Percentiles rank a stretch among this genome's conserved stretches.
phyloP scores from a whole-genome alignment of 1,140 invertebrate species.

The Pissodes strobi region DNA sequence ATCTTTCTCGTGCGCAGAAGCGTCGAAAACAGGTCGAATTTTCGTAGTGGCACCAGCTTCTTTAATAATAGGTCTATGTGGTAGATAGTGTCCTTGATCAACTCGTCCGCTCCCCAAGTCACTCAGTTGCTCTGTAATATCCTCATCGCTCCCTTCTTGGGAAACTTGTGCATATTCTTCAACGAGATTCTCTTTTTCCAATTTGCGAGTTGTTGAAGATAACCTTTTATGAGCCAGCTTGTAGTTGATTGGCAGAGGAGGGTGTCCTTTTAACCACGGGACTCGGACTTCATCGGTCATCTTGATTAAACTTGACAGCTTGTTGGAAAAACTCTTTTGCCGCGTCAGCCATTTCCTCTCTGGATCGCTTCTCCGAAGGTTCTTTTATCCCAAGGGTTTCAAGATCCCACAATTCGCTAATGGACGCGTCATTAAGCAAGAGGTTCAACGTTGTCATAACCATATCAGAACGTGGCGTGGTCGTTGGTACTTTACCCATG shows the following conservation, averaged over 20 bases:
- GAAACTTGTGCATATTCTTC: slow-evolving; percentile 10
- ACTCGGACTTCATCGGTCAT: slow-evolving; percentile 19
- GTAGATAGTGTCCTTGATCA: slow-evolving; percentile 24
- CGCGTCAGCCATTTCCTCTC: slow-evolving; percentile 3
- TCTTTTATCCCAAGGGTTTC: slow-evolving; percentile 30
- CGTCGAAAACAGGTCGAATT: slow-evolving; percentile 39
- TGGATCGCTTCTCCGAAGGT: slow-evolving; percentile 10
- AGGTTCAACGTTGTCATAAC: neutral
- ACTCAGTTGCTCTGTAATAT: slow-evolving; percentile 9
- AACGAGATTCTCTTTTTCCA: slow-evolving; percentile 5
- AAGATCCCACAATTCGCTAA: slow-evolving; percentile 25
- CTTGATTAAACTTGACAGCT: neutral
- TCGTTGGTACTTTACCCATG: slow-evolving; percentile 40
- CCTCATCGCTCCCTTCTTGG: slow-evolving; percentile 13
- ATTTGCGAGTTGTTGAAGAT: slow-evolving; percentile 6
- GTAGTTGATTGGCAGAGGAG: slow-evolving; percentile 7
- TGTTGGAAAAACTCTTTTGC: too few relatives aligned
- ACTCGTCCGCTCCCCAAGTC: neutral
- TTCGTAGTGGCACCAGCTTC: slow-evolving; percentile 26
- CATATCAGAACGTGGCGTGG: neutral
- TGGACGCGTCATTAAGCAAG: slow-evolving; percentile 2
- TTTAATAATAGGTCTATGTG: slow-evolving; percentile 37
- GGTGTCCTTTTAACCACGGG: slow-evolving; percentile 28
- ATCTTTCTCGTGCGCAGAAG: slow-evolving; percentile 37
- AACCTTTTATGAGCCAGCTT: slow-evolving; percentile 25